Base-by-base conservation (phyloP, 2,888 invertebrate genomes). In the Eupithecia pulchellata region DNA sequence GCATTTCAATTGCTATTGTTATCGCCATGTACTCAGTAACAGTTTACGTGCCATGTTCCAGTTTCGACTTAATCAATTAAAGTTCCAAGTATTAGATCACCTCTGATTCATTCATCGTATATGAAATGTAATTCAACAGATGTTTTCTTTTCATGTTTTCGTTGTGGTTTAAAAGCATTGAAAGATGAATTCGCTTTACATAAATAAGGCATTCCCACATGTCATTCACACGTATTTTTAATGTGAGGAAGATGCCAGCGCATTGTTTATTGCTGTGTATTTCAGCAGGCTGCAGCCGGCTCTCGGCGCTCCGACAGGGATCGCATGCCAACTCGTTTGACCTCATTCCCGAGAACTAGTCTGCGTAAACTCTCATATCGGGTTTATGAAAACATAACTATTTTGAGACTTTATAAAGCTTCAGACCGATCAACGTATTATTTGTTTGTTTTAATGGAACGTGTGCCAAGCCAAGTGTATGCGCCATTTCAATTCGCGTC, bases 361-460 rank as follows among this genome's bases (percentile, higher is more conserved):
- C 91, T 91, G 90, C 86, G 90, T 92, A 91, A 90, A 91, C 89
- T 91, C 89, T 89, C 89, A 89, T 91, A 91, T 92, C 88, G 89
- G 86, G 84, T 86, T 89, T 91, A 92, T 91, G 90, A 91, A 92
- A 91, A 92, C 91, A 91, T 82, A 83, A 77, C 89, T 93, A 93
- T 92, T 92, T 92, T 90, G 88, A 92, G 89, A 84, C 80, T 80
- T 83, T 83, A 84, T 87, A 88, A 84, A 87, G 84, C 84, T 79
- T 80, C 87, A 87, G 86, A 88, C 87, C 84, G 86, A 86, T 88
- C 86, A 86, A 87, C 84, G 86, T 87, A 89, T 88, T 90, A 89
- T 91, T 89, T 91, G 88, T 91, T 91, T 91, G 90, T 88, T 86
- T 90, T 88, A 88, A 85, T 74, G 80, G 82, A 85, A 83, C 87